Percentiles rank a stretch among this genome's conserved stretches.
Evolutionary conservation across 2,797 vertebrate species (phyloP).

Genomic region (Parauchenoglanis ngamensis): DNA sequence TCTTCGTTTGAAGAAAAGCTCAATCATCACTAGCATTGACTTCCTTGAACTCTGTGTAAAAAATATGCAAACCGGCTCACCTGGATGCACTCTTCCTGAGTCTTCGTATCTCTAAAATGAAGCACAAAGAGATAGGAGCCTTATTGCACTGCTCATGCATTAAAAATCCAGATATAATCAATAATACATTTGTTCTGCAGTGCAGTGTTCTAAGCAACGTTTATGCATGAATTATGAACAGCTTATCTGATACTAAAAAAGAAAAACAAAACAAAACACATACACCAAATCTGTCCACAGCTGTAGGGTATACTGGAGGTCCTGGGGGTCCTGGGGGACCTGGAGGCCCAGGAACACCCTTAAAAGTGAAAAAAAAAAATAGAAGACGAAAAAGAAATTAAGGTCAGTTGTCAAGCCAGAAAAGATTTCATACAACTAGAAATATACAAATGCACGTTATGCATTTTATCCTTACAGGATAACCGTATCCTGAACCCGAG

Average conservation of each 20-base stretch:
- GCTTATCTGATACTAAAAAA: constrained; percentile 25
- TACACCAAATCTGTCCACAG: constrained; percentile 74
- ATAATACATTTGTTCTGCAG: constrained; percentile 20
- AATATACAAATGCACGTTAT: not conserved
- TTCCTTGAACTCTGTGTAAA: constrained; percentile 5
- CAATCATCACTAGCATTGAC: not conserved
- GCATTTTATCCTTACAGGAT: constrained; percentile 75
- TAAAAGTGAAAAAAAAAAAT: not conserved
- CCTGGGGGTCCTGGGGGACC: constrained; percentile 80
- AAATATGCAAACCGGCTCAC: constrained; percentile 59
- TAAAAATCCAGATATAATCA: constrained; percentile 19
- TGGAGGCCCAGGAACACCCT: constrained; percentile 82
- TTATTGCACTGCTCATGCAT: not conserved
- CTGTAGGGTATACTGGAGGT: constrained; percentile 58
- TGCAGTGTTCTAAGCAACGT: constrained; percentile 16
- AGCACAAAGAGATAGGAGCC: constrained; percentile 6
- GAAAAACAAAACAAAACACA: constrained; percentile 51
- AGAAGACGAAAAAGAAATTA: not conserved
- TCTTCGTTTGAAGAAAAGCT: not conserved
- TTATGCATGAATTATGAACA: constrained; percentile 38
- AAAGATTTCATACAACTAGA: not conserved
- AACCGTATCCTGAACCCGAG: constrained; percentile 63
- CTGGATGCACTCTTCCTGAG: constrained; percentile 67
- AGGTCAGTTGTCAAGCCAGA: not conserved
- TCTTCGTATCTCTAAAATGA: constrained; percentile 72